Percentiles rank a stretch among this genome's conserved stretches.
Evolutionary conservation across 2,113 vertebrate species (phyloP).

Genomic region (Phrynosoma blainvillii): DNA sequence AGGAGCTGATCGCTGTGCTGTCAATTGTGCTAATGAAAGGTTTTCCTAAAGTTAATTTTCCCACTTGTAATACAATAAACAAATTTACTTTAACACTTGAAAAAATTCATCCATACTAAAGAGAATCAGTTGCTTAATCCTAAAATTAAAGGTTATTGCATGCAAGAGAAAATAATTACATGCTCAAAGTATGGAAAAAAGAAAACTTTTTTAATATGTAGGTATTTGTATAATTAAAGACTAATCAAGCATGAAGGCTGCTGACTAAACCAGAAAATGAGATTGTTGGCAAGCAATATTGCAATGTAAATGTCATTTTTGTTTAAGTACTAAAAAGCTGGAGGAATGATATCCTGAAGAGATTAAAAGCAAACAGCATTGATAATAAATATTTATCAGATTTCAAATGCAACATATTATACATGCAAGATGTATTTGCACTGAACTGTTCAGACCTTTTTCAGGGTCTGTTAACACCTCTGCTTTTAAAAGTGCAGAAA

Average conservation of each 20-base stretch:
- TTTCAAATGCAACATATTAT: slow-evolving; percentile 80
- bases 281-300: slow-evolving; percentile 96
- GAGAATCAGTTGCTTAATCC: slow-evolving; percentile 86
- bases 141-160: slow-evolving; percentile 87
- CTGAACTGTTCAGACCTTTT: slow-evolving; percentile 73
- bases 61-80: slow-evolving; percentile 78
- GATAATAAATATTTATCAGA: slow-evolving; percentile 87
- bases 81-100: slow-evolving; percentile 85
- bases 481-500: slow-evolving; percentile 66
- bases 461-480: slow-evolving; percentile 70
- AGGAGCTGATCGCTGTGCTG: slow-evolving; percentile 61
- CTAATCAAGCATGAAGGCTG: slow-evolving; percentile 95
- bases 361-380: slow-evolving; percentile 85
- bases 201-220: slow-evolving; percentile 83
- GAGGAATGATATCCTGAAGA: slow-evolving; percentile 80
- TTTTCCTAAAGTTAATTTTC: slow-evolving; percentile 81
- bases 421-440: slow-evolving; percentile 73
- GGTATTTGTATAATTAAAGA: slow-evolving; percentile 89
- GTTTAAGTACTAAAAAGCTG: slow-evolving; percentile 83
- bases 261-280: slow-evolving; percentile 99
- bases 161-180: slow-evolving; percentile 87
- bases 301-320: slow-evolving; percentile 88
- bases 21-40: slow-evolving; percentile 75
- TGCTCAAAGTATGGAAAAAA: slow-evolving; percentile 83
- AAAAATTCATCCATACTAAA: slow-evolving; percentile 81